Base-by-base conservation (phyloP, 30 jellyfish, hydroid and myxozoan genomes). In the Hydra vulgaris region DNA sequence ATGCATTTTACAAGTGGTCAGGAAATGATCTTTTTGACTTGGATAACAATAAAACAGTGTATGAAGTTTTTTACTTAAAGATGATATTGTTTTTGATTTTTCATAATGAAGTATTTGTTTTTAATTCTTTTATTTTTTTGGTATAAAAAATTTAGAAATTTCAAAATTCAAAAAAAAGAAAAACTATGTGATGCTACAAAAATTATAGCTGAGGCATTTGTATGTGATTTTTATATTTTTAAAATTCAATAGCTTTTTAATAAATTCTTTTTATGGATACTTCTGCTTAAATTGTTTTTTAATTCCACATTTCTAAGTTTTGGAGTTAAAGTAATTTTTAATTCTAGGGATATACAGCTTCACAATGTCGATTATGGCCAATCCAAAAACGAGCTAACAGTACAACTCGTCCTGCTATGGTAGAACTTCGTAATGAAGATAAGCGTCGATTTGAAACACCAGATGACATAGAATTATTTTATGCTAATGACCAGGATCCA, bases 361-460 rank as follows among this genome's bases (percentile, higher is more conserved):
- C 88, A 23, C 98, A 91, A 71, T 85, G 93, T 27, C 96, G 96
- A 0, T 82, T 91, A 22, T 91, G 98, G 98, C 96, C 96, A 4
- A 82, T 91, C 72, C 93, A 88, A 71, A 79, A 89, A 56, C 93
- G 98, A 22, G 80, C 95, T 0, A 91, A 91, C 91, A 82, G 84
- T 69, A 91, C 98, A 8, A 70, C 88, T 21, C 88, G 98, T 19
- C 98, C 98, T 61, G 91, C 90, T 27, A 53, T 81, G 19, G 83
- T 91, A 69, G 98, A 91, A n/a, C 15, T 70, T 7, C 83, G 90
- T n/a, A 86, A 23, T 23, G 87, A 79, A n/a, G 96, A 86, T 26
- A 83, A 87, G 84, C 78, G 85, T 26, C 81, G 83, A 18, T 8
- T 69, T 74, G 78, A 81, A 8, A 68, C 77, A 7, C 70, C 77